Base-by-base conservation (phyloP, 2,797 vertebrate species). In the Psittacula echo region DNA sequence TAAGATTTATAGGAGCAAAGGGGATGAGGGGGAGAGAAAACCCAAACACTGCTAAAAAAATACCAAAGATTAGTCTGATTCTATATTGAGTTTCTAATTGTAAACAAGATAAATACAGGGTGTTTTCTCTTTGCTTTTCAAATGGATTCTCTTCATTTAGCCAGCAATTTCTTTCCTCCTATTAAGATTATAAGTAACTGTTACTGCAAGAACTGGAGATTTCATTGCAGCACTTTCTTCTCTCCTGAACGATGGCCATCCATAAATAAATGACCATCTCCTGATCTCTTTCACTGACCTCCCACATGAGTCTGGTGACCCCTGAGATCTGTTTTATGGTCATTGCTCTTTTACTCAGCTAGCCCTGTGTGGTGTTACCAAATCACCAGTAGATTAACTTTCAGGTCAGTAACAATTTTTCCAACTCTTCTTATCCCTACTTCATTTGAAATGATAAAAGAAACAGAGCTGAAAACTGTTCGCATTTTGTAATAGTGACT, bases 281-380 rank as follows among this genome's bases (percentile, higher is more conserved):
- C 86, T 61, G 32, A 34, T 88, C 62, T 60, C 76, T 44, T 93
- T 30, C 47, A n/a, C 12, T 86, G 85, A 95, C 94, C 87, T 94
- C 50, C 44, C 29, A 48, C 26, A 17, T 39, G 67, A 56, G 77
- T 94, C 79, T 91, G 64, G 54, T 93, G 91, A 94, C 64, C 89
- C 74, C 87, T 84, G 66, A 93, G 83, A 85, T 89, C 64, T 76
- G 41, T 56, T 89, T 94, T 94, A 91, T 60, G 70, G 79, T 86
- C 85, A 79, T 3, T 95, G 74, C 82, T 94, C 73, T 93, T 93
- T 79, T 61, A 89, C 50, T 74, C 17, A 10, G 30, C 66, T 41
- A 5, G 2, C 81, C 58, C 42, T 60, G 54, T 3, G 1, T 50
- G 65, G 53, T 62, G 60, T 62, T 86, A 74, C 72, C 78, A 7